Evolutionary conservation across 2,888 invertebrate species (phyloP).

Genomic region (Pristionchus japonicus): DNA sequence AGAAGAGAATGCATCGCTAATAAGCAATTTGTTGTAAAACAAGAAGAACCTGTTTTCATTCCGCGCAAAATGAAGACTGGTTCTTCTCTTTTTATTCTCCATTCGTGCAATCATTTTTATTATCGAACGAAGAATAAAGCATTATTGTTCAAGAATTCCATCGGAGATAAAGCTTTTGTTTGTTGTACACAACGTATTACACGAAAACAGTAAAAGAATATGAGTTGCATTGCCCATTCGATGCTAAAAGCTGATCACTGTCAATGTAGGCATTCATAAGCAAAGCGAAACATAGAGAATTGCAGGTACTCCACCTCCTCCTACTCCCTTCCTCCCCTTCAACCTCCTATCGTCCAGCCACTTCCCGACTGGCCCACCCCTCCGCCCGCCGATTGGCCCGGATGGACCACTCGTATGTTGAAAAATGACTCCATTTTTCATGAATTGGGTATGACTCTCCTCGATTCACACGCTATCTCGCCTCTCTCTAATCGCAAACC

Average conservation of each 20-base stretch:
- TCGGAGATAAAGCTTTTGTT: background rate
- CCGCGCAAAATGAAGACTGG: no score
- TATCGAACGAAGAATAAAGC: background rate
- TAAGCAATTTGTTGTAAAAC: no score
- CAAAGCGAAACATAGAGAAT: background rate
- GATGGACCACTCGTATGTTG: background rate
- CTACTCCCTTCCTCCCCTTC: background rate
- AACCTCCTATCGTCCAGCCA: background rate
- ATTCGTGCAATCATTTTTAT: no score
- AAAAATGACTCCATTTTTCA: background rate
- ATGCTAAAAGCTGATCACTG: background rate
- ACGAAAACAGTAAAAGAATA: no score
- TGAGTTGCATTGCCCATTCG: no score
- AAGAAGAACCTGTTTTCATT: no score
- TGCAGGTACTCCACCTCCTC: background rate
- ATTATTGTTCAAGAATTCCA: background rate
- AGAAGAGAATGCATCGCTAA: no score
- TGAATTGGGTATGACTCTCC: background rate
- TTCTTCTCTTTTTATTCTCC: no score
- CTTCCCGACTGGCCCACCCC: background rate
- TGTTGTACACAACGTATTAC: no score
- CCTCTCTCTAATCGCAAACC: no score
- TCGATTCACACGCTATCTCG: background rate
- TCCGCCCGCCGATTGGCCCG: conserved; percentile 18
- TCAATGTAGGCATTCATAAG: no score